Conservation (phyloP, 2,797 vertebrate genomes). For the Tragopan temminckii region DNA sequence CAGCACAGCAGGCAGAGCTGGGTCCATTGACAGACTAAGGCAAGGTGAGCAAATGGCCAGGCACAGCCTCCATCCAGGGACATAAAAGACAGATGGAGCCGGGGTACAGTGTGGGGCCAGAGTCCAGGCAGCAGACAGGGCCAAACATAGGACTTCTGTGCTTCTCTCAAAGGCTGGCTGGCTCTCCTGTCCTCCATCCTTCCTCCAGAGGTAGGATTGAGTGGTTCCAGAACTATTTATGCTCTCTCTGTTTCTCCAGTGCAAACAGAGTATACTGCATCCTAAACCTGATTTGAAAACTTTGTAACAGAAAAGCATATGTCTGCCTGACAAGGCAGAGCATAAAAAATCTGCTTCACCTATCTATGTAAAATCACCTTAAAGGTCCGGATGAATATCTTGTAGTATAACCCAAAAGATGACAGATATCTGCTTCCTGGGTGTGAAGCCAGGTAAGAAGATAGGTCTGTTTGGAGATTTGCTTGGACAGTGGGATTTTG, state of each 20-base stretch:
- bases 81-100: too few relatives aligned
- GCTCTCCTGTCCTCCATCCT: not conserved
- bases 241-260: not conserved
- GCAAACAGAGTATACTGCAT: not conserved
- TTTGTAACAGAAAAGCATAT: fast-evolving
- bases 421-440: not conserved
- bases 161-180: not conserved
- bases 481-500: not conserved
- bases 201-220: not conserved
- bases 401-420: not conserved
- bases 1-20: not conserved
- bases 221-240: not conserved
- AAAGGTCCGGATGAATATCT: not conserved
- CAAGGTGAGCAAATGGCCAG: not conserved
- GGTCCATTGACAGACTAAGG: not conserved
- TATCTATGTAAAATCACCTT: not conserved
- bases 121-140: too few relatives aligned
- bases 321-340: not conserved
- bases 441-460: not conserved
- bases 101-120: too few relatives aligned
- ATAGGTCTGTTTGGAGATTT: not conserved
- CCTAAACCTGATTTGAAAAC: not conserved
- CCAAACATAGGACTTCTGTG: not conserved
- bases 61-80: too few relatives aligned
- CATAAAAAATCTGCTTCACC: not conserved